phyloP scores from a whole-genome alignment of 1,140 invertebrate genomes.

The Leptinotarsa texana region DNA sequence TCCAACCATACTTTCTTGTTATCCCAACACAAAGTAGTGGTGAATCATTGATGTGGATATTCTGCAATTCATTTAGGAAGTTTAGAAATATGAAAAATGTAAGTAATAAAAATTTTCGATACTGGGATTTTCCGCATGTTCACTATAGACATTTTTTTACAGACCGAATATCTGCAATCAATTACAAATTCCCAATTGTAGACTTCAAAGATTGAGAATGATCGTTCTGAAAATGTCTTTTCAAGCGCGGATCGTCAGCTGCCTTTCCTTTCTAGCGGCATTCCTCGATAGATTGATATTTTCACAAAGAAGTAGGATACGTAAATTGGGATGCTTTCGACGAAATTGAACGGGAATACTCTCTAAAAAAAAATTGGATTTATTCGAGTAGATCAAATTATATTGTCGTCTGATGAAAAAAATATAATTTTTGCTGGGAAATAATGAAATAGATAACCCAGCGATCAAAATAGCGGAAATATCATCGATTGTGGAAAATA shows the following conservation, averaged over 20 bases:
- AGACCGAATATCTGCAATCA: not conserved
- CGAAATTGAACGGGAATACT: not conserved
- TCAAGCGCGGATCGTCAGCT: slow-evolving; percentile 1
- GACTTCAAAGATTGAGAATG: slow-evolving; percentile 6
- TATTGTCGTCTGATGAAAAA: too few species aligned
- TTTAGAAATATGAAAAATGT: too few species aligned
- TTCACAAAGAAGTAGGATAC: not conserved
- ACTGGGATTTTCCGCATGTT: not conserved
- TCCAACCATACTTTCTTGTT: too few species aligned
- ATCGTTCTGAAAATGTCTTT: slow-evolving; percentile 1
- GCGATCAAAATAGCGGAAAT: too few species aligned
- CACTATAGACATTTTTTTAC: not conserved
- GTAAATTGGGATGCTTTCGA: slow-evolving; percentile 3
- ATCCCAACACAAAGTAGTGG: too few species aligned
- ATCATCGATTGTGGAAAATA: too few species aligned
- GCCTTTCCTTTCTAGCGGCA: slow-evolving; percentile 4
- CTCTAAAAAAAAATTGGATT: not conserved
- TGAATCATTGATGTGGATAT: too few species aligned
- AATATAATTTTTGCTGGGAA: too few species aligned
- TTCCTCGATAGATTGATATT: not conserved
- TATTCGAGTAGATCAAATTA: not conserved
- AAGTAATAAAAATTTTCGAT: not conserved
- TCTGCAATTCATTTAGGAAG: too few species aligned
- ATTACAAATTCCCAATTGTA: not conserved
- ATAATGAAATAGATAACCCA: too few species aligned